These are phyloP conservation scores for Ranitomeya variabilis DNA, from an alignment of 2,113 vertebrate genomes.

Conservation along the genomic window DNA sequence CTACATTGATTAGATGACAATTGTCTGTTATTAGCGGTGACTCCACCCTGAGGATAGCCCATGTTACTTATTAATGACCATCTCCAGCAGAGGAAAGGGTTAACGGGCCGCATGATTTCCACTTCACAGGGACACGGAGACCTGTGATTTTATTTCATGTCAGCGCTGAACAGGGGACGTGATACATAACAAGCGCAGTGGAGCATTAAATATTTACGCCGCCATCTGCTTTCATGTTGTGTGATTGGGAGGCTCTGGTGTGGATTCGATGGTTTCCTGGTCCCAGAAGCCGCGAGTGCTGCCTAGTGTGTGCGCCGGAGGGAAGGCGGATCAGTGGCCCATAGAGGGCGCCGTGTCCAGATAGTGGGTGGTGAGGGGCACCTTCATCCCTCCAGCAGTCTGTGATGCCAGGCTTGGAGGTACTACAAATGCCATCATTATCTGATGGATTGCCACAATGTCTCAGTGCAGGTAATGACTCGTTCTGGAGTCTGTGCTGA, in stretches of 20 bases:
- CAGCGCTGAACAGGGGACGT: neutral
- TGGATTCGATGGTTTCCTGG: neutral
- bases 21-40: neutral
- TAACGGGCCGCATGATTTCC: neutral
- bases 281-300: neutral
- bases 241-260: neutral
- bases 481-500: neutral
- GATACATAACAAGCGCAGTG: neutral
- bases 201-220: slow-evolving; percentile 5
- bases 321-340: neutral
- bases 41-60: neutral
- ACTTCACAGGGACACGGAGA: neutral
- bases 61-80: too few relatives aligned
- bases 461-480: neutral
- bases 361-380: neutral
- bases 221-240: neutral
- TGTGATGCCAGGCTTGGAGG: too few relatives aligned
- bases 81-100: neutral
- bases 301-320: neutral
- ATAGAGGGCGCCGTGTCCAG: neutral
- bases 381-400: neutral
- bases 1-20: neutral
- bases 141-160: neutral
- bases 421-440: too few relatives aligned
- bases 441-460: neutral